phyloP scores from a whole-genome alignment of 2,888 invertebrate genomes.

The Meandrusa payeni region DNA sequence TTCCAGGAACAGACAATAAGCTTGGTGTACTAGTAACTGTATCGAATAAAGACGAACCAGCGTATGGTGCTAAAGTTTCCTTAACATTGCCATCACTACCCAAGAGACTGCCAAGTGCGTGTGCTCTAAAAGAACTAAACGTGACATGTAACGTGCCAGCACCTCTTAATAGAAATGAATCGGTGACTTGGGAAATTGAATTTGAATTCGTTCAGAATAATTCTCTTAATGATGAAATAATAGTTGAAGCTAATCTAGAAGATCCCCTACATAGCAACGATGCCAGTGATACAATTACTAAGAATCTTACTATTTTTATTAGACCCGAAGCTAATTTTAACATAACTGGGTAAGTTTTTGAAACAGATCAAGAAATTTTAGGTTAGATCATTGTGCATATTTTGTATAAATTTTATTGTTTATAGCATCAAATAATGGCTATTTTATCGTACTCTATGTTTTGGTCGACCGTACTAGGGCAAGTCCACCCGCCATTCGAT shows the following conservation, averaged over 20 bases:
- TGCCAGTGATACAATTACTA: slow-evolving; percentile 39
- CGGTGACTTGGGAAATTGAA: slow-evolving; percentile 55
- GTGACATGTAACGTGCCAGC: slow-evolving; percentile 57
- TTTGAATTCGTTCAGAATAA: slow-evolving; percentile 52
- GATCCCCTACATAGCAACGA: slow-evolving; percentile 50
- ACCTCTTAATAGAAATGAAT: slow-evolving; percentile 49
- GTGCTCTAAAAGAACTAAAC: slow-evolving; percentile 45
- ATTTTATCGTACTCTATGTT: too few relatives aligned
- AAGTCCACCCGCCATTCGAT: too few relatives aligned
- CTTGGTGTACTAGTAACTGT: slow-evolving; percentile 55
- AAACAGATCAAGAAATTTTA: too few relatives aligned
- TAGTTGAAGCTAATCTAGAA: slow-evolving; percentile 42
- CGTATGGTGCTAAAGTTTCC: slow-evolving; percentile 56
- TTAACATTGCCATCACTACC: slow-evolving; percentile 52
- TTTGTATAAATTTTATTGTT: too few relatives aligned
- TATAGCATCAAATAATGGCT: too few relatives aligned
- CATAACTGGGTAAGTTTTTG: slow-evolving; percentile 51
- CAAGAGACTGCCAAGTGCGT: slow-evolving; percentile 55
- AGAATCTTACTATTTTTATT: slow-evolving; percentile 42
- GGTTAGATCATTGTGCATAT: too few relatives aligned
- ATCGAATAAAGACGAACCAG: slow-evolving; percentile 61
- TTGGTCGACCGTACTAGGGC: too few relatives aligned
- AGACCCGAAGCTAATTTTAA: slow-evolving; percentile 47
- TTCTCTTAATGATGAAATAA: slow-evolving; percentile 38
- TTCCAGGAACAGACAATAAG: slow-evolving; percentile 54